Conservation (phyloP, 2,113 vertebrate species). For the Pituophis catenifer region DNA sequence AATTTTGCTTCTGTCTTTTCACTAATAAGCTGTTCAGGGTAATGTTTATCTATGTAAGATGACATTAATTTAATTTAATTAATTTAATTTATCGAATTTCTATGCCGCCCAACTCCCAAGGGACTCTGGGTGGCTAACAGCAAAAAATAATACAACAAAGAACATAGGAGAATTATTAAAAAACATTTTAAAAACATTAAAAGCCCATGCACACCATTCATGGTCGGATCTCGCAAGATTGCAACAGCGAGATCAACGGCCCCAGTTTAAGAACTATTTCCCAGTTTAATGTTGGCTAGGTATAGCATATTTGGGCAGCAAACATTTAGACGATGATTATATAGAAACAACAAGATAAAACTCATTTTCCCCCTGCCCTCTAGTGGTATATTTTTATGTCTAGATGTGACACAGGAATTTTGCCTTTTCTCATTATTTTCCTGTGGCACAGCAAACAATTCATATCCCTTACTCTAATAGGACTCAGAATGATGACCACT, state of each 20-base stretch:
- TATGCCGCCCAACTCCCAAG: too few species aligned
- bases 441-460: constrained; percentile 6
- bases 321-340: background rate
- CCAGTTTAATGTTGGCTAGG: background rate
- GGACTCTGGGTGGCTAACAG: too few species aligned
- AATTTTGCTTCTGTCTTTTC: background rate
- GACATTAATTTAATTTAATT: background rate
- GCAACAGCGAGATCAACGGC: too few species aligned
- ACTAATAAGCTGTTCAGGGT: background rate
- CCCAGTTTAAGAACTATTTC: background rate
- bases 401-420: background rate
- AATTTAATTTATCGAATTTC: too few species aligned
- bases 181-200: too few species aligned
- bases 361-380: constrained; percentile 3
- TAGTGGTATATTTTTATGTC: constrained; percentile 22
- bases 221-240: too few species aligned
- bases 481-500: constrained; percentile 24
- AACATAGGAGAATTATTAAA: too few species aligned
- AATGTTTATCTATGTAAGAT: background rate
- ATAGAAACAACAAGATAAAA: background rate
- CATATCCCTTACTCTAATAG: constrained; percentile 1
- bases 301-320: background rate
- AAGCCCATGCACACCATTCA: too few species aligned
- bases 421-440: constrained; percentile 22
- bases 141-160: too few species aligned